phyloP scores from a whole-genome alignment of 2,888 invertebrate genomes.

The Noctua janthe region DNA sequence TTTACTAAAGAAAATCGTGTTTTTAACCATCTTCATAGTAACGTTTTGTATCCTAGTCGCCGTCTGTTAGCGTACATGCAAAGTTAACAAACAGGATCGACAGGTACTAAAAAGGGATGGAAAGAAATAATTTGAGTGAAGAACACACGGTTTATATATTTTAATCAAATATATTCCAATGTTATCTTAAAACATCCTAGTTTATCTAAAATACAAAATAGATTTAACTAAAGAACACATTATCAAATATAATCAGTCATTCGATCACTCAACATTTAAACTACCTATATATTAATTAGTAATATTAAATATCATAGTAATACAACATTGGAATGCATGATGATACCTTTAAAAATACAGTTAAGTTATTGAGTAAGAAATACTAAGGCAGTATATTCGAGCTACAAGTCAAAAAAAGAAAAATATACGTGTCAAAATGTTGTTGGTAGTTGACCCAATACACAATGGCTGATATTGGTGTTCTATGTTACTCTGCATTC shows the following conservation, averaged over 20 bases:
- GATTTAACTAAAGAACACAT: conserved; percentile 66
- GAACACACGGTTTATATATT: conserved; percentile 41
- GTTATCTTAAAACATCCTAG: conserved; percentile 42
- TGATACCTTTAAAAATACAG: conserved; percentile 13
- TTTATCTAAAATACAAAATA: conserved; percentile 60
- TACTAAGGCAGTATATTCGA: conserved; percentile 35
- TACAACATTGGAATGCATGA: conserved; percentile 54
- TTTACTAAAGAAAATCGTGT: background rate
- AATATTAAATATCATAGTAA: conserved; percentile 50
- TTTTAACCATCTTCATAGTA: background rate
- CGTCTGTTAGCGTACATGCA: background rate
- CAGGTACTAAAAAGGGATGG: background rate
- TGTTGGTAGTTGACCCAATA: background rate
- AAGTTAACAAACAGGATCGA: background rate
- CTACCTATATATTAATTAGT: conserved; percentile 48
- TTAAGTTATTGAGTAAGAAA: conserved; percentile 19
- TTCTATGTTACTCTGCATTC: conserved; percentile 4
- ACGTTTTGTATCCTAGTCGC: background rate
- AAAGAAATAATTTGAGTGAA: conserved; percentile 4
- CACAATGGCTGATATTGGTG: background rate
- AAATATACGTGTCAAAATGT: background rate
- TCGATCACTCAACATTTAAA: conserved; percentile 66
- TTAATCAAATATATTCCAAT: conserved; percentile 60
- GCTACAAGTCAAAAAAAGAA: background rate
- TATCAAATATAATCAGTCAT: conserved; percentile 73